A percentile compares a stretch with the other conserved stretches of the same genome.
phyloP scores from a whole-genome alignment of 2,797 vertebrate species.

The Acipenser oxyrinchus region DNA sequence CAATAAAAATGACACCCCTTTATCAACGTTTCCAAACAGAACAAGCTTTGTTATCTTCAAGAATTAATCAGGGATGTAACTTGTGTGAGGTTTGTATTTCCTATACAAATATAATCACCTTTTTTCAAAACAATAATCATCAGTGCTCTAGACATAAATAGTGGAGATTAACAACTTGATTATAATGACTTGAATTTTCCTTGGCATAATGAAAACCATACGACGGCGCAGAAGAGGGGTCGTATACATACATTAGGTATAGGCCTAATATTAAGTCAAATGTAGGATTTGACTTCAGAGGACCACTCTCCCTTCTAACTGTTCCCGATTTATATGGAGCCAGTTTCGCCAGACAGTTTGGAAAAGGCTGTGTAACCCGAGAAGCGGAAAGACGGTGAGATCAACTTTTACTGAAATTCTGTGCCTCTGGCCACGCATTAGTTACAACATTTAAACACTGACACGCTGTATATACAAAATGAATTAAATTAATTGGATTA shows the following conservation, averaged over 20 bases:
- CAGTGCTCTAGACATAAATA: constrained; percentile 7
- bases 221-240: constrained; percentile 30
- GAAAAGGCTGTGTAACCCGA: constrained; percentile 66
- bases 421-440: constrained; percentile 48
- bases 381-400: constrained; percentile 44
- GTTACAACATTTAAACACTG: constrained; percentile 51
- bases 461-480: constrained; percentile 38
- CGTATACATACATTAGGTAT: constrained; percentile 31
- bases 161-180: constrained; percentile 13
- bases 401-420: constrained; percentile 47
- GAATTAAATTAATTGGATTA: constrained; percentile 48
- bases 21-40: background rate
- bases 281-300: constrained; percentile 40
- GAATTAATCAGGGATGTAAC: background rate
- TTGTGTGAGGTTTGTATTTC: background rate
- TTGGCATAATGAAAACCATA: constrained; percentile 45
- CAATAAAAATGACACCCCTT: too few species aligned
- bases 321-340: constrained; percentile 72
- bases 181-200: constrained; percentile 9
- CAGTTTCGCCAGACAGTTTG: constrained; percentile 51
- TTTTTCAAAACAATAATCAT: constrained; percentile 7
- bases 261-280: constrained; percentile 41
- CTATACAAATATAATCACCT: constrained; percentile 8
- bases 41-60: background rate
- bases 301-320: constrained; percentile 53